These are phyloP conservation scores for Phortica magna DNA, from an alignment of 2,888 invertebrate genomes.

Conservation along the genomic window DNA sequence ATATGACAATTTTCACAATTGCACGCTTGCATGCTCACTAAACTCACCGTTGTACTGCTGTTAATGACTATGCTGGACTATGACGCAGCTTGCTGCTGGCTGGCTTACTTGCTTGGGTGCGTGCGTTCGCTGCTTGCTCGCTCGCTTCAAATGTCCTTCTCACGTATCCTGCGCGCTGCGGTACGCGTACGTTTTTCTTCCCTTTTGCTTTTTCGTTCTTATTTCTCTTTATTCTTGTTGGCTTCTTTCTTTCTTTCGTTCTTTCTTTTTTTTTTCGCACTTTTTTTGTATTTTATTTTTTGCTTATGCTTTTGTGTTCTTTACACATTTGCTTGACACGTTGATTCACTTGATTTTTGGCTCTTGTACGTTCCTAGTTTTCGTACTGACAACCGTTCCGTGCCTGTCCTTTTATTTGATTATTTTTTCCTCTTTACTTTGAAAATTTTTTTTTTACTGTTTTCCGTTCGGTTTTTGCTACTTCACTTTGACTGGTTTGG, in stretches of 20 bases:
- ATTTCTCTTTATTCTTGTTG: background rate
- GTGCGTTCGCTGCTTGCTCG: background rate
- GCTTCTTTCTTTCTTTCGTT: background rate
- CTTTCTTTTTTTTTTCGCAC: background rate
- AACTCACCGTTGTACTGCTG: too few species aligned
- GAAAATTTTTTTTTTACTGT: background rate
- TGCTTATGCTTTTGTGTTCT: background rate
- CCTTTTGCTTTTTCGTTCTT: background rate
- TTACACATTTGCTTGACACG: background rate
- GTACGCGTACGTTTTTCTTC: background rate
- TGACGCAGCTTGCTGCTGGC: too few species aligned
- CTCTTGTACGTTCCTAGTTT: too few species aligned
- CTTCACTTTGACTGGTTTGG: background rate
- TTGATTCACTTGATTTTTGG: too few species aligned
- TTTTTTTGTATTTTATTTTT: background rate
- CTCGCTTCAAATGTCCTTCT: background rate
- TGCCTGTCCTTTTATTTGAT: background rate
- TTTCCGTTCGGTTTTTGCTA: background rate
- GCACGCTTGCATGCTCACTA: too few species aligned
- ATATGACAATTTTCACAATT: too few species aligned
- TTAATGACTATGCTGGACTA: too few species aligned
- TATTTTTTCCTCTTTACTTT: background rate
- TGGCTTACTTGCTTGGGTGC: too few species aligned
- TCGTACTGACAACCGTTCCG: background rate
- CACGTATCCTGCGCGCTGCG: background rate